Evolutionary conservation across 2,888 invertebrate species (phyloP).

Genomic region (Dendrolimus pini): DNA sequence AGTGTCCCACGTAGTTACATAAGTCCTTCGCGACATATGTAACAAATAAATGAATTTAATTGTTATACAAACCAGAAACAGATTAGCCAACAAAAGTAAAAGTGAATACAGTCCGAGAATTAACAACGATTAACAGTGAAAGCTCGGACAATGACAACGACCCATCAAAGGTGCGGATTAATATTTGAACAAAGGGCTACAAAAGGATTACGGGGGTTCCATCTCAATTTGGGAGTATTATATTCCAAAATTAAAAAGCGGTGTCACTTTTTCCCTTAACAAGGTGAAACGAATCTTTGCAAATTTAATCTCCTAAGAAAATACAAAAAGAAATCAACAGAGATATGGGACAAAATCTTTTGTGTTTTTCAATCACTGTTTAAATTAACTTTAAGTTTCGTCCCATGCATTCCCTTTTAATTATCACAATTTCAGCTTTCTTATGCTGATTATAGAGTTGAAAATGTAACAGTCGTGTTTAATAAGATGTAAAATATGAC

Average conservation of each 20-base stretch:
- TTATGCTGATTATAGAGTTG: constrained; percentile 14
- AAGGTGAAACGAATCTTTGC: constrained; percentile 29
- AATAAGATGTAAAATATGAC: constrained; percentile 61
- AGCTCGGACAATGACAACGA: constrained; percentile 25
- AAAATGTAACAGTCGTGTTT: constrained; percentile 19
- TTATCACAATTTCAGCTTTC: constrained; percentile 25
- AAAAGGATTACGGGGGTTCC: constrained; percentile 43
- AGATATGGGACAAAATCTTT: constrained; percentile 37
- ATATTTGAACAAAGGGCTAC: constrained; percentile 35
- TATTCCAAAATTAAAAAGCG: constrained; percentile 1
- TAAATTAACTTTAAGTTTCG: constrained; percentile 63
- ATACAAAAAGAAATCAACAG: constrained; percentile 19
- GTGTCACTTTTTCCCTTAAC: constrained; percentile 19
- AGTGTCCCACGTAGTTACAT: no score
- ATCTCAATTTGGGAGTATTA: constrained; percentile 28
- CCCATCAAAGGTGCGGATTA: constrained; percentile 41
- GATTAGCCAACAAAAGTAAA: constrained; percentile 27
- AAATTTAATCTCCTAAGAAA: not conserved
- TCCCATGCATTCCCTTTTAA: constrained; percentile 11
- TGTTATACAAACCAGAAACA: constrained; percentile 11
- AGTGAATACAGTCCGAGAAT: constrained; percentile 25
- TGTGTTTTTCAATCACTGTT: constrained; percentile 59
- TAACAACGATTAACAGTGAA: constrained; percentile 40
- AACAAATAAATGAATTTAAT: constrained; percentile 10
- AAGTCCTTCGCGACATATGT: not conserved